Percentiles rank a stretch among this genome's conserved stretches.
These are phyloP conservation scores for Penaeus japonicus DNA, from an alignment of 1,140 invertebrate species.

Conservation along the genomic window DNA sequence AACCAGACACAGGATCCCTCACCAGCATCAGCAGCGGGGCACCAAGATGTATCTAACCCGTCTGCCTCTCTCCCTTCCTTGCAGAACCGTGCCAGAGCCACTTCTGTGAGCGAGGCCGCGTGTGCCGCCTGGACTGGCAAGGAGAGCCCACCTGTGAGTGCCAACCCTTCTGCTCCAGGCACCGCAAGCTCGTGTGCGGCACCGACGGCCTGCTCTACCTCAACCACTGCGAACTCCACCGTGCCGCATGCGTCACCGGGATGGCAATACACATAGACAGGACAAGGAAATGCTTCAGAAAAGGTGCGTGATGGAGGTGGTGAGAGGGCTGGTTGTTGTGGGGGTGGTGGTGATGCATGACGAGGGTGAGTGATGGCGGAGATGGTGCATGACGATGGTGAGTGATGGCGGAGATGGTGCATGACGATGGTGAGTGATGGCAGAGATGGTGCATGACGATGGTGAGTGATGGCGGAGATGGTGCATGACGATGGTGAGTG, in stretches of 20 bases:
- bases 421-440: too few relatives aligned
- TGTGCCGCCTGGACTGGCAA: conserved; percentile 69
- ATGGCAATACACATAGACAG: conserved; percentile 69
- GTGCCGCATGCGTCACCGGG: conserved; percentile 73
- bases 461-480: too few relatives aligned
- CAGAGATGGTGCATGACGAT: neutral
- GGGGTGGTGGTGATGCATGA: neutral
- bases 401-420: too few relatives aligned
- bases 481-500: too few relatives aligned
- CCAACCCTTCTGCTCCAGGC: conserved; percentile 69
- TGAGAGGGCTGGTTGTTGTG: neutral
- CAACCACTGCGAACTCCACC: conserved; percentile 80
- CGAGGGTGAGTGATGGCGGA: neutral
- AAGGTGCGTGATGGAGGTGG: conserved; percentile 50
- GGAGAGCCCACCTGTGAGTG: conserved; percentile 73
- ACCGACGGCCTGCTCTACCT: conserved; percentile 77
- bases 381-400: too few relatives aligned
- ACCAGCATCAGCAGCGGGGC: neutral
- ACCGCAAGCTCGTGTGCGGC: conserved; percentile 75
- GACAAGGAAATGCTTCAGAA: conserved; percentile 60
- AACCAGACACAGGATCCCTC: neutral
- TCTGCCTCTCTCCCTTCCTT: conserved; percentile 62
- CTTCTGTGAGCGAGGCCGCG: conserved; percentile 75
- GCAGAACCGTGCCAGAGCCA: conserved; percentile 72
- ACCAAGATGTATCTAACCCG: too few relatives aligned